These are phyloP conservation scores for Shargacucullia verbasci DNA, from an alignment of 2,888 invertebrate species.

Conservation along the genomic window DNA sequence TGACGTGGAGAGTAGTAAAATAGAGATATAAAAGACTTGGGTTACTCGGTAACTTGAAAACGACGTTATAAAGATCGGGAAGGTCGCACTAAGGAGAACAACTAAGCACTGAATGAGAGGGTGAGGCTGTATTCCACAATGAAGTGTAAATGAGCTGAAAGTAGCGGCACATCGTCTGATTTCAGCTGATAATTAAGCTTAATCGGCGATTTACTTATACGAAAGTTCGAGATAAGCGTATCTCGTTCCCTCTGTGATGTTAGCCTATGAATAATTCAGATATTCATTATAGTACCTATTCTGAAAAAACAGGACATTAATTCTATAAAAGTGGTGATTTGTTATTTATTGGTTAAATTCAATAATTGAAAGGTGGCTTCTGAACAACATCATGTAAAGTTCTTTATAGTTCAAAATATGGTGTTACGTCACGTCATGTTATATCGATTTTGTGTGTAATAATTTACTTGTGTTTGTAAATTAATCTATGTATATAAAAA, in stretches of 20 bases:
- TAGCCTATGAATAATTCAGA: constrained; percentile 63
- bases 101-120: no score
- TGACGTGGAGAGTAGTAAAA: constrained; percentile 48
- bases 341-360: constrained; percentile 46
- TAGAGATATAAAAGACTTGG: constrained; percentile 52
- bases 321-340: constrained; percentile 49
- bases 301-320: constrained; percentile 61
- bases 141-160: constrained; percentile 36
- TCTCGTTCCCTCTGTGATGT: constrained; percentile 46
- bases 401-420: constrained; percentile 6
- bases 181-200: constrained; percentile 47
- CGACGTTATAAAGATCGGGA: constrained; percentile 32
- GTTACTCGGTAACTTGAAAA: constrained; percentile 27
- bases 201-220: constrained; percentile 46
- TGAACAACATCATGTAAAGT: constrained; percentile 5
- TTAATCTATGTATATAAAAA: no score
- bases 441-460: neutral
- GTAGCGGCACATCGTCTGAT: constrained; percentile 29
- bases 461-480: no score
- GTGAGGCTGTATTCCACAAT: constrained; percentile 8
- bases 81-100: constrained; percentile 20
- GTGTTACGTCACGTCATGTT: neutral
- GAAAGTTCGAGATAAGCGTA: constrained; percentile 43
- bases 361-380: constrained; percentile 45
- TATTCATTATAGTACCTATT: constrained; percentile 59